Percentiles rank a stretch among this genome's conserved stretches.
These are phyloP conservation scores for Temnothorax nylanderi DNA, from an alignment of 1,140 invertebrate genomes.

Conservation along the genomic window DNA sequence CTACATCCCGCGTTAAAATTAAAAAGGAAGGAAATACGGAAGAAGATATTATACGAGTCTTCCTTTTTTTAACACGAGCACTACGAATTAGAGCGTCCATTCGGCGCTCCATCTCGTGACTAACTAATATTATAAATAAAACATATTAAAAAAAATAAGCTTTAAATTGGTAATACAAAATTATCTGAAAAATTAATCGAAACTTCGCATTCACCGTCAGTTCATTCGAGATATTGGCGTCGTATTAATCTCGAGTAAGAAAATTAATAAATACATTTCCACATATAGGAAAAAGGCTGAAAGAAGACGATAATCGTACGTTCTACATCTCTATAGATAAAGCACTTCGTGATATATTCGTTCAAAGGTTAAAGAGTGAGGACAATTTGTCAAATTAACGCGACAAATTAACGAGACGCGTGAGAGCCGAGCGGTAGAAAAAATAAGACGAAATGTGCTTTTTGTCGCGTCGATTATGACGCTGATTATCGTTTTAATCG, in stretches of 20 bases:
- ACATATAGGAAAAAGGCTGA: not conserved
- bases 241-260: not conserved
- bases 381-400: constrained; percentile 17
- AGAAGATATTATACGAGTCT: constrained; percentile 10
- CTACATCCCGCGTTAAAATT: constrained; percentile 7
- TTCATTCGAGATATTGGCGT: not conserved
- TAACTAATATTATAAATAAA: not conserved
- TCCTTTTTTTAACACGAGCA: constrained; percentile 30
- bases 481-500: constrained; percentile 46
- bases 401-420: constrained; percentile 30
- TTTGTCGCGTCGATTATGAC: constrained; percentile 24
- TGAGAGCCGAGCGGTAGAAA: not conserved
- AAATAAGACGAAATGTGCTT: not conserved
- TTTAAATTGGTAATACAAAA: not conserved
- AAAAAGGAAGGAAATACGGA: constrained; percentile 1
- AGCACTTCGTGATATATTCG: not conserved
- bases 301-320: not conserved
- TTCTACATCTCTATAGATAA: not conserved
- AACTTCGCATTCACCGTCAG: not conserved
- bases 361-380: not conserved
- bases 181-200: not conserved
- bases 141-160: not conserved
- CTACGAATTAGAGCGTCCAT: constrained; percentile 21
- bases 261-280: not conserved
- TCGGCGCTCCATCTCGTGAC: not conserved